Evolutionary conservation across 1,140 invertebrate genomes (phyloP), one percentile per base, ranked within the genome.

Genomic region (Thrips palmi): DNA sequence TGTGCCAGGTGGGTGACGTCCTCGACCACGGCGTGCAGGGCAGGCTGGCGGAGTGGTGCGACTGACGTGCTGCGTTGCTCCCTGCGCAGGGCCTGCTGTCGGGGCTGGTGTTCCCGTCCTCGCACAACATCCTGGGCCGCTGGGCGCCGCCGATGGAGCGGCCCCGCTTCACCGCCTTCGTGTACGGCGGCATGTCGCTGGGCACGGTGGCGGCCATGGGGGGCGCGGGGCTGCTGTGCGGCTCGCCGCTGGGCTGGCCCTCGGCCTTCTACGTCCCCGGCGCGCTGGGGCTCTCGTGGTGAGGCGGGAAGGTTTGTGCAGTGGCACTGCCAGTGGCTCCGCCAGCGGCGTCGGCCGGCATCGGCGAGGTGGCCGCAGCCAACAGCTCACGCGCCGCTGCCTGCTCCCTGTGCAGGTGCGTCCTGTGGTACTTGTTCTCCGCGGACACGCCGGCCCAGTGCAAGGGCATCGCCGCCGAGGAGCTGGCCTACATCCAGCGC

Each of bases 21-120:
- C n/a, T n/a, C n/a, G n/a, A n/a, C n/a, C n/a, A n/a, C n/a, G n/a
- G n/a, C n/a, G n/a, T n/a, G n/a, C n/a, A n/a, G 69, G 64, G 78
- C 30, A 80, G 82, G 75, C 53, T 81, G 25, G 74, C 77, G 4
- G 64, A 69, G 37, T 82, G 79, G 77, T 42, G n/a, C n/a, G 62
- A 24, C 69, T 68, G 0, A 50, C 52, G 1, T 47, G 55, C 4
- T 70, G 72, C 50, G 52, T 66, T n/a, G n/a, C n/a, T n/a, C n/a
- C n/a, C n/a, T n/a, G n/a, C n/a, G n/a, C n/a, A n/a, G n/a, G n/a
- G n/a, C n/a, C 14, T 67, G 67, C 4, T 53, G 62, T 0, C 47
- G n/a, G n/a, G n/a, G n/a, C n/a, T n/a, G n/a, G n/a, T n/a, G n/a
- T n/a, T n/a, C 56, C 86, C 86, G 4, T 74, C 79, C 40, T 84